phyloP scores from a whole-genome alignment of 2,797 vertebrate species.

The Hipposideros larvatus region DNA sequence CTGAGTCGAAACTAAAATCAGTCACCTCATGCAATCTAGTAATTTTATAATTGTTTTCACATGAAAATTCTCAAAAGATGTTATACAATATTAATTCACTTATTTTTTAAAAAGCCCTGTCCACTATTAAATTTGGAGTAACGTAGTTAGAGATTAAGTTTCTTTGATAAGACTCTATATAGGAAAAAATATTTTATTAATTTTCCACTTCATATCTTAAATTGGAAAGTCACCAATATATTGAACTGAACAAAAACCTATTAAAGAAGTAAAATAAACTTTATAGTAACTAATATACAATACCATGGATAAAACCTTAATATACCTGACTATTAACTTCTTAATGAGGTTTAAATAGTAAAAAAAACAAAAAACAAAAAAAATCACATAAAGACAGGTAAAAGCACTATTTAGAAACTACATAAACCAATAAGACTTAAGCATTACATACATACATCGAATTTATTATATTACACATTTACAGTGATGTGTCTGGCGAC shows the following conservation, averaged over 20 bases:
- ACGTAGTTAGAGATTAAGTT: neutral
- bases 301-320: constrained; percentile 22
- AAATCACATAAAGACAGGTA: neutral
- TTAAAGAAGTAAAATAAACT: constrained; percentile 50
- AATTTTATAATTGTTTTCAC: constrained; percentile 41
- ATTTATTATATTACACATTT: neutral
- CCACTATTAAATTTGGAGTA: constrained; percentile 53
- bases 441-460: neutral
- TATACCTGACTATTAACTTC: neutral
- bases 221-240: constrained; percentile 10
- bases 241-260: constrained; percentile 36
- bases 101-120: neutral
- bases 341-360: neutral
- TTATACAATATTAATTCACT: constrained; percentile 29
- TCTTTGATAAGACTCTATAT: neutral
- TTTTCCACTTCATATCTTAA: constrained; percentile 42
- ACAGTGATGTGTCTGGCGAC: neutral
- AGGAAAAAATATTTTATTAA: neutral
- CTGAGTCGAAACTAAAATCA: constrained; percentile 52
- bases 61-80: constrained; percentile 39
- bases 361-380: neutral
- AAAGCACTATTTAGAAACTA: constrained; percentile 51
- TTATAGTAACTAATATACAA: constrained; percentile 35
- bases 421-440: neutral
- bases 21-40: neutral